Evolutionary conservation across 2,113 vertebrate genomes (phyloP), one percentile per base, ranked within the genome.

Genomic region (western clawed frog (Xenopus tropicalis)): DNA sequence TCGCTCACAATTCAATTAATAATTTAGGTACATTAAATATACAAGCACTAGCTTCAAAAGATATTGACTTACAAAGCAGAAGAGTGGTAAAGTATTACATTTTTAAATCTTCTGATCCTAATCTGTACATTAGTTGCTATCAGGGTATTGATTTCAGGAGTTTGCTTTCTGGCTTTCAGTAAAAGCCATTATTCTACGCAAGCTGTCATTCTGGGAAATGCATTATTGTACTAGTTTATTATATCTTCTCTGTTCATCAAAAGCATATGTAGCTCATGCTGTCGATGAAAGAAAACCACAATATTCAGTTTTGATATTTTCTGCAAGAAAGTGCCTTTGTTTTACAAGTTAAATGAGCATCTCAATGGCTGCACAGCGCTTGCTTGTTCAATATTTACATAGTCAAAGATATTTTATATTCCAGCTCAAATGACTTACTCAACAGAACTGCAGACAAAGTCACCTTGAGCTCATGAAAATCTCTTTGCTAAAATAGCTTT

Each of bases 41-140:
- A 61, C 44, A 16, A 61, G 19, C 19, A 9, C 52, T 48, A 61
- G 46, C 4, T 48, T 85, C 80, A 84, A 82, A 87, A 81, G 82
- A 85, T 85, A 91, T 85, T 84, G 83, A 85, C 82, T 86, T 86
- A 74, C 80, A 84, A 85, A 89, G 83, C 88, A 85, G 75, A 87
- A 76, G 72, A 88, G 78, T 83, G 22, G 73, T 37, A 83, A 83
- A 84, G 70, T 85, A 89, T 88, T 87, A 88, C 82, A 88, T 88
- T 90, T 89, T 89, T 85, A 90, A 88, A 85, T 89, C 90, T 87
- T 86, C 81, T 83, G 82, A 88, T 89, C 74, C 82, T 85, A 88
- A 87, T 91, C 86, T 90, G 86, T 87, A 81, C 81, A 85, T 89
- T 90, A 82, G 37, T 59, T 70, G 65, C 80, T 86, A 78, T 81